phyloP scores from a whole-genome alignment of 1,140 invertebrate genomes.

The Diabrotica undecimpunctata region DNA sequence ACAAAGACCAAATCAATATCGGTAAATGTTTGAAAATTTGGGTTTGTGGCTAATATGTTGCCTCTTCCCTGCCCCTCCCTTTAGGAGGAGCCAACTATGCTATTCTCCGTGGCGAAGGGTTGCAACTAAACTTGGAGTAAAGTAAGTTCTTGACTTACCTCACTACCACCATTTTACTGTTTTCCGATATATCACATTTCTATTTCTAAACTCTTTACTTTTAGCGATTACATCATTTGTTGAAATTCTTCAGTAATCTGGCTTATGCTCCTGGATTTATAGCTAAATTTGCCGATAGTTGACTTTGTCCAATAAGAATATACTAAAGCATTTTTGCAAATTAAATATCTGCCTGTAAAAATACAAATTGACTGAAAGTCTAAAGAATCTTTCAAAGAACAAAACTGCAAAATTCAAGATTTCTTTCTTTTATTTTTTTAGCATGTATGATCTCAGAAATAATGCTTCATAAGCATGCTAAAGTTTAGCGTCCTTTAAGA shows the following conservation, averaged over 20 bases:
- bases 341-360: too few relatives aligned
- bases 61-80: conserved; percentile 45
- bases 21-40: conserved; percentile 10
- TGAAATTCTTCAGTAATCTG: conserved; percentile 6
- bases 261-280: conserved; percentile 4
- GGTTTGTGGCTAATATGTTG: conserved; percentile 48
- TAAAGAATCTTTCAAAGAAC: too few relatives aligned
- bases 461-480: too few relatives aligned
- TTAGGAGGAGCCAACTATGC: conserved; percentile 66
- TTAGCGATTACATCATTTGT: neutral
- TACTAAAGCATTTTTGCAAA: too few relatives aligned
- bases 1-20: neutral
- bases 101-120: conserved; percentile 87
- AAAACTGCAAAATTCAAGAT: too few relatives aligned
- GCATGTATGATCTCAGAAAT: too few relatives aligned
- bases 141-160: conserved; percentile 67
- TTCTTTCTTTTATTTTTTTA: too few relatives aligned
- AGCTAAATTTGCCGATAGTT: conserved; percentile 11
- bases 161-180: conserved; percentile 23
- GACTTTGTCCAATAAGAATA: neutral
- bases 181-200: conserved; percentile 11
- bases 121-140: conserved; percentile 87
- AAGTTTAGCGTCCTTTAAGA: too few relatives aligned
- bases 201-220: conserved; percentile 4
- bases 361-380: too few relatives aligned